These are phyloP conservation scores for Dasyornis broadbenti DNA, from an alignment of 2,113 vertebrate genomes.

Conservation along the genomic window DNA sequence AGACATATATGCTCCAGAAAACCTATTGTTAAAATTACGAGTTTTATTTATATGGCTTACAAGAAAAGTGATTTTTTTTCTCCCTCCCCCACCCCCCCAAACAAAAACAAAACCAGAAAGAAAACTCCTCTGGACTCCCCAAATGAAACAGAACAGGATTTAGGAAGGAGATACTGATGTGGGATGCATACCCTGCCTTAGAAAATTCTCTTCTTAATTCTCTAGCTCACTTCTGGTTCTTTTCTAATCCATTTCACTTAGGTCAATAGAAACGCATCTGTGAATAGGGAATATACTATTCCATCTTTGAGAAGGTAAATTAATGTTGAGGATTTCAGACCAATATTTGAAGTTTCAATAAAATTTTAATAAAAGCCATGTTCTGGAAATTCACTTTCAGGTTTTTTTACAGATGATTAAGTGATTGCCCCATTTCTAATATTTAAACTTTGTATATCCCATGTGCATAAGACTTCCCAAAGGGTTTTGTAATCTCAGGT, in stretches of 20 bases:
- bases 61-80: neutral
- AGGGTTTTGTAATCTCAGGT: neutral
- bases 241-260: neutral
- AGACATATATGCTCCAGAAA: neutral
- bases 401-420: neutral
- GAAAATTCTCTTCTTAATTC: neutral
- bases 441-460: neutral
- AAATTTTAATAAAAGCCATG: neutral
- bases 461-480: neutral
- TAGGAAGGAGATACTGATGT: neutral
- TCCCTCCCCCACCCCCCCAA: fast-evolving
- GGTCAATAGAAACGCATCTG: neutral
- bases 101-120: neutral
- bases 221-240: neutral
- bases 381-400: neutral
- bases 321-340: neutral
- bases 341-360: neutral
- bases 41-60: neutral
- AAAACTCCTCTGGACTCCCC: neutral
- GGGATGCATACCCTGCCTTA: neutral
- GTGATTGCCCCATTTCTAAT: neutral
- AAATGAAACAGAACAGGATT: neutral
- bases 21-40: neutral
- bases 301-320: neutral
- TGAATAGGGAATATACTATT: neutral